Conservation (phyloP, 2,113 vertebrate species). For the Pedionomus torquatus region DNA sequence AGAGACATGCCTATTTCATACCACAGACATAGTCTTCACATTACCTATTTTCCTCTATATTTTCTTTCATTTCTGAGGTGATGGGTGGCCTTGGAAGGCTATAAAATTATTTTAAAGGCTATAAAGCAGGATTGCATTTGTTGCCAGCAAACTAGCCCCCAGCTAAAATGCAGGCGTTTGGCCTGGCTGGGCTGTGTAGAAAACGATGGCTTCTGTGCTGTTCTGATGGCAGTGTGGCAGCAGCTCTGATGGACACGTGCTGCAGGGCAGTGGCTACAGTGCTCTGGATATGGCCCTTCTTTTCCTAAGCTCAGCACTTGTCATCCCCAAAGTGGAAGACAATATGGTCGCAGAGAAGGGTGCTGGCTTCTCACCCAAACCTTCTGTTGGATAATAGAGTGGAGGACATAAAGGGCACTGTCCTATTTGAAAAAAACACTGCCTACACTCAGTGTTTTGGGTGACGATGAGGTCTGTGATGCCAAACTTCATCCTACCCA, state of each 20-base stretch:
- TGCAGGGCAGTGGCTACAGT: not conserved
- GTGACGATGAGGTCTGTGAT: not conserved
- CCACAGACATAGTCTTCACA: not conserved
- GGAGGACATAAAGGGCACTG: not conserved
- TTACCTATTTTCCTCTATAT: not conserved
- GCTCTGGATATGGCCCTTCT: not conserved
- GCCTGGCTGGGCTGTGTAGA: not conserved
- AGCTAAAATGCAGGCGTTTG: not conserved
- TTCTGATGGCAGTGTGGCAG: not conserved
- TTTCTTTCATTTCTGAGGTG: not conserved
- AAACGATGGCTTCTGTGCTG: not conserved
- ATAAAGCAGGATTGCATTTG: not conserved
- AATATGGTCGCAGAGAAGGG: not conserved
- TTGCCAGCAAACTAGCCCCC: not conserved
- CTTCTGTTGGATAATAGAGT: not conserved
- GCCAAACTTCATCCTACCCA: not conserved
- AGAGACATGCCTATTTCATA: not conserved
- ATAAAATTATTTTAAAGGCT: not conserved
- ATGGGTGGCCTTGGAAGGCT: not conserved
- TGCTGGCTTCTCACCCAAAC: not conserved
- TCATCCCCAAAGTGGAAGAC: not conserved
- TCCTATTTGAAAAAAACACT: not conserved
- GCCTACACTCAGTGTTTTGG: not conserved
- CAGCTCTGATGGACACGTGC: accelerated
- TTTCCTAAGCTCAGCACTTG: not conserved